Conservation (phyloP, 2,113 vertebrate species). For the Cebidichthys violaceus region DNA sequence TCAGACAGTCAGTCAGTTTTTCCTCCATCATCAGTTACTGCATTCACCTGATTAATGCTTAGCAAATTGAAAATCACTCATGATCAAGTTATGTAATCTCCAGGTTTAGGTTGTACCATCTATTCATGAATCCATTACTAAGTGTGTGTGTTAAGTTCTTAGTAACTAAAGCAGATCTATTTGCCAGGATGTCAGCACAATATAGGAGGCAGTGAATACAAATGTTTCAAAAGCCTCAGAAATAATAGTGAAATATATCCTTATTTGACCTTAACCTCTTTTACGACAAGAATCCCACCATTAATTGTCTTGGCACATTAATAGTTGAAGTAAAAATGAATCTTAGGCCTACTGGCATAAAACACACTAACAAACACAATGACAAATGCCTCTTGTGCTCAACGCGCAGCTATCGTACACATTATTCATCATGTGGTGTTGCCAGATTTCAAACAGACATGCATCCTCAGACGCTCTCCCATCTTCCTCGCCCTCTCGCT, state of each 20-base stretch:
- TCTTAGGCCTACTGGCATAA: conserved; percentile 12
- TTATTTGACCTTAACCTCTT: neutral
- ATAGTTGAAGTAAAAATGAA: conserved; percentile 27
- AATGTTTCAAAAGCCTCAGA: conserved; percentile 3
- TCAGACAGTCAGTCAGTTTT: neutral
- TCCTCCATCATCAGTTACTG: neutral
- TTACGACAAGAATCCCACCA: neutral
- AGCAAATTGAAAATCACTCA: neutral
- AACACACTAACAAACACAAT: conserved; percentile 47
- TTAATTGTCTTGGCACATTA: neutral
- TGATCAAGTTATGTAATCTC: neutral
- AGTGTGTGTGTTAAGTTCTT: neutral
- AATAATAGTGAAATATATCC: neutral
- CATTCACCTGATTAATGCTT: neutral
- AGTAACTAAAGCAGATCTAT: neutral
- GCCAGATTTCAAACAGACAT: conserved; percentile 74
- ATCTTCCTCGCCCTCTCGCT: conserved; percentile 27
- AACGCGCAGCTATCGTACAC: conserved; percentile 1
- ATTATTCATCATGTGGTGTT: conserved; percentile 49
- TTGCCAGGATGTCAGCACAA: neutral
- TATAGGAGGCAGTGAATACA: neutral
- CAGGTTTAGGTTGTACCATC: neutral
- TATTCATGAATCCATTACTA: neutral
- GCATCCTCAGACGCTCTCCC: conserved; percentile 15
- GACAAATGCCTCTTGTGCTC: conserved; percentile 36